Evolutionary conservation across 2,797 vertebrate genomes (phyloP).

Genomic region (Stomatorhinus walkeri): DNA sequence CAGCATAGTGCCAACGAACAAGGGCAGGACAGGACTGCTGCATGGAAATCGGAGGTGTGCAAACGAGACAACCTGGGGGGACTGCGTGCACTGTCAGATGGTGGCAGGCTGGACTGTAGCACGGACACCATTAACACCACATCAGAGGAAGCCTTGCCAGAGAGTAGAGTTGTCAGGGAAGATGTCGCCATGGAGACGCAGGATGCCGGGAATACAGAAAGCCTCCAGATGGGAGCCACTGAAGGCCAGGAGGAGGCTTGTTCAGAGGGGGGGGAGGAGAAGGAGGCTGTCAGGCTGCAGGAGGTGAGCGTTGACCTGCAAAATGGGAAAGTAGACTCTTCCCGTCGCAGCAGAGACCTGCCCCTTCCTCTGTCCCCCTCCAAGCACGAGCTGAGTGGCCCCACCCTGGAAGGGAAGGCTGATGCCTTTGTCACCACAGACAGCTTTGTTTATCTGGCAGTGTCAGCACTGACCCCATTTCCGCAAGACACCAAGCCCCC

Average conservation of each 20-base stretch:
- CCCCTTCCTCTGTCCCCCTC: slow-evolving; percentile 36
- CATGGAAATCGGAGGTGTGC: slow-evolving; percentile 61
- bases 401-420: slow-evolving; percentile 53
- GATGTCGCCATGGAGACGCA: neutral
- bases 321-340: slow-evolving; percentile 43
- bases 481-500: slow-evolving; percentile 28
- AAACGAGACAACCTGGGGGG: slow-evolving; percentile 54
- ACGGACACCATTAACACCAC: slow-evolving; percentile 52
- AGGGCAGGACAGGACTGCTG: slow-evolving; percentile 35
- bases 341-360: slow-evolving; percentile 27
- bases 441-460: slow-evolving; percentile 70
- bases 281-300: neutral
- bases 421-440: slow-evolving; percentile 67
- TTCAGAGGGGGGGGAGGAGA: slow-evolving; percentile 9
- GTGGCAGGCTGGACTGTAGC: slow-evolving; percentile 56
- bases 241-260: neutral
- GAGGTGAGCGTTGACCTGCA: neutral
- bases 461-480: slow-evolving; percentile 51
- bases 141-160: slow-evolving; percentile 42
- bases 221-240: neutral
- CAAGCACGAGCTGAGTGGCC: slow-evolving; percentile 49
- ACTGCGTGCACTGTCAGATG: slow-evolving; percentile 57
- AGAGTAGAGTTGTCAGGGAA: neutral
- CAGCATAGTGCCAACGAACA: slow-evolving; percentile 28
- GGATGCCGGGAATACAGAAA: neutral